Evolutionary conservation across 2,797 vertebrate species (phyloP).

Genomic region (Myotis myotis): DNA sequence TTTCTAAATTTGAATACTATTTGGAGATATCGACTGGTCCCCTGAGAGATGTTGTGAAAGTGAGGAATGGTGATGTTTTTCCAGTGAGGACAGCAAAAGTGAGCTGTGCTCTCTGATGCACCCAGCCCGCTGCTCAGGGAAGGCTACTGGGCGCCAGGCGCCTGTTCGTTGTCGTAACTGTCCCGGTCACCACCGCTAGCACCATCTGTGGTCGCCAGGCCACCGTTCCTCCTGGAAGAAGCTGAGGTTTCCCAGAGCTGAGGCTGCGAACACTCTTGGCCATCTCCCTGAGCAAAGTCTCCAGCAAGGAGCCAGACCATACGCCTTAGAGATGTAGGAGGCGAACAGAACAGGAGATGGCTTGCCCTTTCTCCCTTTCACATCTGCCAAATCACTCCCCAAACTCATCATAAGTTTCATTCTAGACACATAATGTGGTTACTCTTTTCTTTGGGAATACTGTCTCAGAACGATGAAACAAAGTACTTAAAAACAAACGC

Average conservation of each 20-base stretch:
- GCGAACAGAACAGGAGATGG: neutral
- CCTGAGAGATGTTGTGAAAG: neutral
- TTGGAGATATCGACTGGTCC: neutral
- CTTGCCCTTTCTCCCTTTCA: slow-evolving; percentile 35
- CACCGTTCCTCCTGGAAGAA: neutral
- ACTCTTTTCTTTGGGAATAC: slow-evolving; percentile 48
- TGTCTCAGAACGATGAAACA: slow-evolving; percentile 7
- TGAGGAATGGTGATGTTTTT: neutral
- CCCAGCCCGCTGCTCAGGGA: neutral
- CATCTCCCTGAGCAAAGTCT: neutral
- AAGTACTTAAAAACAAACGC: slow-evolving; percentile 23
- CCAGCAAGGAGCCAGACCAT: neutral
- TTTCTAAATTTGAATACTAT: neutral
- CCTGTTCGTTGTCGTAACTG: neutral
- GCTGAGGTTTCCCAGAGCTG: neutral
- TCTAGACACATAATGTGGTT: neutral
- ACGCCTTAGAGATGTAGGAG: neutral
- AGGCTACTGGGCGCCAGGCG: neutral
- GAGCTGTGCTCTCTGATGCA: neutral
- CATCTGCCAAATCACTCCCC: slow-evolving; percentile 49
- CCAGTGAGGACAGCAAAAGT: neutral
- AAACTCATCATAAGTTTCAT: slow-evolving; percentile 33
- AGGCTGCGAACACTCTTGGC: neutral
- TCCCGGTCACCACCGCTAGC: neutral
- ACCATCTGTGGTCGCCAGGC: neutral